Base-by-base conservation (phyloP, 2,797 vertebrate species). In the Sphenodon punctatus region DNA sequence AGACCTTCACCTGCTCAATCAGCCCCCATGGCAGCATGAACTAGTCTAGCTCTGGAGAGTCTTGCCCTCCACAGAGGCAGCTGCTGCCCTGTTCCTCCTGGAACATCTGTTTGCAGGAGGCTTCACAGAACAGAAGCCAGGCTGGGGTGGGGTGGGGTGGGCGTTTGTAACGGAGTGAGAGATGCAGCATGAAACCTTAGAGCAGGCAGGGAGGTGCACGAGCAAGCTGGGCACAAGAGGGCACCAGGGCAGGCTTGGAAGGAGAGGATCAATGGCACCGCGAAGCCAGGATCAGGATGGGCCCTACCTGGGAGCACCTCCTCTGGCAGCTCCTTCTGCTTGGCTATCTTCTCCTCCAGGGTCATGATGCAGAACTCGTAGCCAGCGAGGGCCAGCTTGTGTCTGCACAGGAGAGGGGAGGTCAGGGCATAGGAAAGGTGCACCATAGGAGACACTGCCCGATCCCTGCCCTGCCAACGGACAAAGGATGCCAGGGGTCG, bases 321-420 rank as follows among this genome's bases (percentile, higher is more conserved):
- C 41, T 92, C 91, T 38, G 94, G 69, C 46, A 94, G 77, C 8
- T 96, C 95, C 88, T 96, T 95, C 70, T 97, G 90, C 82, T 94
- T 96, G 80, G 96, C 92, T 61, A 98, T 92, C 93, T 98, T 99
- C 86, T 95, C 96, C 88, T 98, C 97, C 72, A 99, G 95, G 68
- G 97, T 97, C 75, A 98, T 95, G 7, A 96, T 95, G 90, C 98
- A 99, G 95, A 99, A 99, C 79, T 97, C 95, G 27, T 97, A 99
- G 15, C 98, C 98, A 46, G 97, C 97, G 49, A 97, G 92, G 0
- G 98, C 98, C 78, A 99, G 92, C 58, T 98, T 96, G 66, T 95
- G 90, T 94, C 98, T 99, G 84, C 63, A 83, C 91, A 82, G 58
- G 7, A 63, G n/a, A 34, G 7, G 25, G 30, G 22, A 43, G 10